Evolutionary conservation across 2,888 invertebrate genomes (phyloP), one percentile per base, ranked within the genome.

Genomic region (Drosophila eohydei): DNA sequence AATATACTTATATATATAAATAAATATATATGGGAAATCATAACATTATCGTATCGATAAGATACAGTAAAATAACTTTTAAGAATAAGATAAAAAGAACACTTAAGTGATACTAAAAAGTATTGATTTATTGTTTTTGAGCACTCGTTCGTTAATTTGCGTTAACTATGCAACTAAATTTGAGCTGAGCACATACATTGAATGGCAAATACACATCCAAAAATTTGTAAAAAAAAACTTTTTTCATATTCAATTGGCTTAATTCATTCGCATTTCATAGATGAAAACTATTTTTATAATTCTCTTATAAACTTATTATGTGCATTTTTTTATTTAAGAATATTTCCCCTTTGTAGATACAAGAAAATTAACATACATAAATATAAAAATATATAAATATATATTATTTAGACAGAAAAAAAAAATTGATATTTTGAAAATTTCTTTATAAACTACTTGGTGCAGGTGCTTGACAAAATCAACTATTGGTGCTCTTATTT

Each of bases 391-490:
- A 36, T 3, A 28, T 30, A n/a, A 14, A 56, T 43, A 26, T 55
- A 9, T 43, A 40, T 14, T 30, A 38, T 38, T 50, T 28, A 40
- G 11, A 50, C 28, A n/a, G 28, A 43, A 36, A 30, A 5, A 21
- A 38, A 6, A 30, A 9, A 34, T 32, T 21, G 16, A 26, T 21
- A 41, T 43, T 14, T 38, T 38, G 12, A 52, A 48, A 46, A 16
- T 44, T 41, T 62, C 32, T 43, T 59, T 59, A 11, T 61, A 63
- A 28, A 38, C 46, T 75, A 57, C 59, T 40, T 65, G 28, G 80
- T 79, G 80, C 80, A 73, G 56, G 76, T 79, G 76, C 73, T 75
- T 43, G 57, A 65, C 30, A 54, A 54, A 67, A 72, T 67, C 46
- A 72, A 68, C 46, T 51, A 60, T 60, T 61, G 14, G 78, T 78